Base-by-base conservation (phyloP, 64 coral and sea anemone genomes). In the Montipora cactus region DNA sequence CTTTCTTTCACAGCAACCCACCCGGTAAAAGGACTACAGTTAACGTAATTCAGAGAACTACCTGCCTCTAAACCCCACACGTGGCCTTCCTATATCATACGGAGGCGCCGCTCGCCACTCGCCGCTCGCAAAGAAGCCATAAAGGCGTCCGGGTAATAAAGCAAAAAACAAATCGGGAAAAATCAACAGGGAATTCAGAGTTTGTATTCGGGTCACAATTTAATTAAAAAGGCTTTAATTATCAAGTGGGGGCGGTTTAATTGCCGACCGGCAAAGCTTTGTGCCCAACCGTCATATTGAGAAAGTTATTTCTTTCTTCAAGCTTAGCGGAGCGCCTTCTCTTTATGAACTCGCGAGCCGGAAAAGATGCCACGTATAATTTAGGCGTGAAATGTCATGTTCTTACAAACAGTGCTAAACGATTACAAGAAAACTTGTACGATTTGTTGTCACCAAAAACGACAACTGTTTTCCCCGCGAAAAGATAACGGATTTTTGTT, bases 251-350 rank as follows among this genome's bases (percentile, higher is more conserved):
- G 66, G 82, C 67, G 82, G 37, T 66, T 49, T 49, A n/a, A 4
- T 71, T 47, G 68, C 82, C 66, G 18, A 44, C 82, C 82, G 82
- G 18, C 46, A 16, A 11, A 71, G 61, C 62, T 86, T 86, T 86
- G 82, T 86, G 44, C 20, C 16, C 9, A 11, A 44, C 37, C 66
- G 82, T 86, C 82, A 72, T 86, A 66, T 86, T 86, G 67, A 14
- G 66, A 86, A 71, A 86, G 67, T 86, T 18, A 86, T 86, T 86
- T 86, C 82, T 86, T 72, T 46, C 82, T 66, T 72, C 47, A 47
- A 86, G 82, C 44, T 72, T 72, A 71, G 66, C 66, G 62, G 82
- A 70, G 45, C 19, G 5, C 82, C 59, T 22, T 47, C 59, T 5
- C 59, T 86, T 86, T 72, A 6, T 86, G 82, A 47, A 49, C 19